Base-by-base conservation (phyloP, 53 echinoderm and acorn worm genomes). In the Mesocentrotus franciscanus region DNA sequence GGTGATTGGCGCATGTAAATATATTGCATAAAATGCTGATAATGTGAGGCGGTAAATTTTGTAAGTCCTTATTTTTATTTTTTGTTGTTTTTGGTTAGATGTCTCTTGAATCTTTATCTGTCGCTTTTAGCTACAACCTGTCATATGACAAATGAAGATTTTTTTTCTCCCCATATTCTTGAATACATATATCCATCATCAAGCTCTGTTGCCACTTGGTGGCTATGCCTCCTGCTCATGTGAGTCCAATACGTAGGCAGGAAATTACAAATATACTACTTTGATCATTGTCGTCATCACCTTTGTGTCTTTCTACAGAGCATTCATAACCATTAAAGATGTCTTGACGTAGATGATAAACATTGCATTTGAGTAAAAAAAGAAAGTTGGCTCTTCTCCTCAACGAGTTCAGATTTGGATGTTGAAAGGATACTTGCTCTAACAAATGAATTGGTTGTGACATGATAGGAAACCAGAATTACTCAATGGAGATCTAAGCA, bases 371-470 rank as follows among this genome's bases (percentile, higher is more conserved):
- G 13, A 13, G 10, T 56, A 15, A 11, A 58, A 58, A 57, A 9
- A 27, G 87, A 87, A 87, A 87, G 22, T 87, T 87, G 15, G 27
- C 58, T 57, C 27, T 13, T 58, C 26, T 29, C 14, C 29, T 87
- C n/a, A 58, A 58, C 8, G 13, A 87, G 87, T 87, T 36, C 18
- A 22, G 7, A 42, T 33, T 81, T 87, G 9, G 58, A 58, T 58
- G 87, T 84, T 84, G 22, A 39, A 84, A 84, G 55, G 39, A 55
- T 59, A 87, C 58, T 87, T 87, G 87, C 9, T 59, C 10, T 58
- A 87, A 87, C 87, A 87, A 87, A 56, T 87, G 57, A 58, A 27
- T 26, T 22, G 58, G 87, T 87, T 87, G 59, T 87, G 87, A 58
- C 58, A 27, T 13, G 39, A 87, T 10, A 87, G 59, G 87, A 87